These are phyloP conservation scores for Vanessa tameamea DNA, from an alignment of 1,140 invertebrate species.

Conservation along the genomic window DNA sequence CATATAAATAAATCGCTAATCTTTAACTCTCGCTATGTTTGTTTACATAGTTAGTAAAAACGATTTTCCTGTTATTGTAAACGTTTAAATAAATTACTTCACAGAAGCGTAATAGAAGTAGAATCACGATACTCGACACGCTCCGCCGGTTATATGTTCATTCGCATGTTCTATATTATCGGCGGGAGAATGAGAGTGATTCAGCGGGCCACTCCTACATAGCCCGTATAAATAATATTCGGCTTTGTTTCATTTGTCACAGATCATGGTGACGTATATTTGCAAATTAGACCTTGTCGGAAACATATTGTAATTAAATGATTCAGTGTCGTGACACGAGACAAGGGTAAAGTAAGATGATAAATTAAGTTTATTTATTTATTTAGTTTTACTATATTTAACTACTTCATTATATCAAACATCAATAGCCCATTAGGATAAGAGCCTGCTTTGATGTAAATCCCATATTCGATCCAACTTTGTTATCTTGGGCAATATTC, in stretches of 20 bases:
- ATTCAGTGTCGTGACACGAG: background rate
- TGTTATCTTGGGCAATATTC: too few species aligned
- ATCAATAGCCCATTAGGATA: too few species aligned
- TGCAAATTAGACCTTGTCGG: background rate
- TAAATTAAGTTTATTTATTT: too few species aligned
- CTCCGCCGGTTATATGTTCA: constrained; percentile 42
- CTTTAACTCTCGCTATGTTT: constrained; percentile 17
- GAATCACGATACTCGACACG: constrained; percentile 61
- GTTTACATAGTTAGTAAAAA: constrained; percentile 28
- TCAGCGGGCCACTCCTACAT: constrained; percentile 52
- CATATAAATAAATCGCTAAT: constrained; percentile 5
- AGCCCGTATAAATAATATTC: constrained; percentile 22
- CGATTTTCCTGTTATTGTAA: constrained; percentile 39
- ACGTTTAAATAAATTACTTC: constrained; percentile 55
- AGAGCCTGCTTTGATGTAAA: too few species aligned
- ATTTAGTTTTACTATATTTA: too few species aligned
- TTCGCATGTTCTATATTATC: constrained; percentile 53
- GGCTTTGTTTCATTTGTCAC: constrained; percentile 27
- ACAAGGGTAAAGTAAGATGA: too few species aligned
- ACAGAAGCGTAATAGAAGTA: constrained; percentile 49
- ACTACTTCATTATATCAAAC: too few species aligned
- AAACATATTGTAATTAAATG: background rate
- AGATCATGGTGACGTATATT: constrained; percentile 16
- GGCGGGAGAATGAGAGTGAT: constrained; percentile 64
- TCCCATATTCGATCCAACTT: too few species aligned